A percentile compares a stretch with the other conserved stretches of the same genome.
Conservation (phyloP, 2,113 vertebrate species). For the Pangasianodon gigas region DNA sequence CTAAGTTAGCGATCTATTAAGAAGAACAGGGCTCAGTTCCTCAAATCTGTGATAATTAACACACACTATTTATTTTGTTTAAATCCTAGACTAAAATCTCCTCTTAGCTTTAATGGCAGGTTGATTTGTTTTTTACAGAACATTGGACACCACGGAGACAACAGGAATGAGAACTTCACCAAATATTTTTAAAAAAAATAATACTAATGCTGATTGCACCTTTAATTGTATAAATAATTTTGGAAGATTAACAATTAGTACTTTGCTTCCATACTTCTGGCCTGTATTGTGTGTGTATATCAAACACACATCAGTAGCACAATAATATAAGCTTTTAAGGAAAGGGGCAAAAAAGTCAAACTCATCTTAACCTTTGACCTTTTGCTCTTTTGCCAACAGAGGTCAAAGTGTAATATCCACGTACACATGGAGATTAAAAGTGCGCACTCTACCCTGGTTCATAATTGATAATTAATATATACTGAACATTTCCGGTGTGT, state of each 20-base stretch:
- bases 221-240: not conserved
- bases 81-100: no score
- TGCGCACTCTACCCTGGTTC: not conserved
- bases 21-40: not conserved
- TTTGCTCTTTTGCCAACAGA: slow-evolving; percentile 42
- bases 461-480: not conserved
- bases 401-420: slow-evolving; percentile 42
- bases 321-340: not conserved
- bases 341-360: not conserved
- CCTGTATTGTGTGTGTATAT: not conserved
- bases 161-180: not conserved
- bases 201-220: not conserved
- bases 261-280: slow-evolving; percentile 15
- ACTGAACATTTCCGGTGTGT: not conserved
- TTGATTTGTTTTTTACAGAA: not conserved
- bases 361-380: slow-evolving; percentile 41
- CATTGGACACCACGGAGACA: not conserved
- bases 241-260: not conserved
- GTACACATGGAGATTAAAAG: not conserved
- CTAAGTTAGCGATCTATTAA: not conserved
- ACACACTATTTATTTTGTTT: not conserved
- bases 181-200: not conserved
- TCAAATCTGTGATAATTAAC: not conserved
- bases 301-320: slow-evolving; percentile 11
- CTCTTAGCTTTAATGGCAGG: not conserved